Evolutionary conservation across 2,888 invertebrate species (phyloP), one percentile per base, ranked within the genome.

Genomic region (Philaethria dido): DNA sequence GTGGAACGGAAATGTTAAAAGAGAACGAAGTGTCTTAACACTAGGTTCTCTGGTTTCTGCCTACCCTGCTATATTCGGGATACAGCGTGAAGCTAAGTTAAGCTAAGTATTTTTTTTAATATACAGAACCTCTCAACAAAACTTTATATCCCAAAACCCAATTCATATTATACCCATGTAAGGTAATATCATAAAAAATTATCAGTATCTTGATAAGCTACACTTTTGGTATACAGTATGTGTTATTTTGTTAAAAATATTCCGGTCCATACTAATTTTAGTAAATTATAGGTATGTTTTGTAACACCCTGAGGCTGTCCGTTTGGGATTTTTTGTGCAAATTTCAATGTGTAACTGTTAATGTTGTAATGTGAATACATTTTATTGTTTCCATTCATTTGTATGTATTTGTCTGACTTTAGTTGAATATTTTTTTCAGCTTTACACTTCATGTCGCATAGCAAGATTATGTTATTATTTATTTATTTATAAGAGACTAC

Each of bases 181-280:
- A 11, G 14, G 14, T 16, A 44, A 45, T 44, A 60, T 60, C 60
- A 20, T 60, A 60, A 60, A 60, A 52, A 25, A 45, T 45, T 60
- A 60, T 60, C 42, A 50, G 33, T 22, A 64, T 64, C 64, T 64
- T 20, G 64, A 64, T 60, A 59, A 50, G n/a, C 33, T 9, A 8
- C 9, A 9, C 33, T 36, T 36, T 29, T 6, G 29, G 9, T 36
- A 29, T 36, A 4, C 8, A 50, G 50, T 50, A 50, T 50, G 59
- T 63, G 64, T 64, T 64, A 64, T 64, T 64, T 59, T 64, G 48
- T 42, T 29, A 59, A 64, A 64, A 64, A 64, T 42, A 57, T 57
- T 64, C 64, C 16, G 3, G 36, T 59, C 48, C 16, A 42, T 25
- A 20, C n/a, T 59, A 48, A 64, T 64, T 64, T 64, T 50, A 20